Conservation (phyloP, 2,888 invertebrate genomes). For the Drosophila kokeensis region DNA sequence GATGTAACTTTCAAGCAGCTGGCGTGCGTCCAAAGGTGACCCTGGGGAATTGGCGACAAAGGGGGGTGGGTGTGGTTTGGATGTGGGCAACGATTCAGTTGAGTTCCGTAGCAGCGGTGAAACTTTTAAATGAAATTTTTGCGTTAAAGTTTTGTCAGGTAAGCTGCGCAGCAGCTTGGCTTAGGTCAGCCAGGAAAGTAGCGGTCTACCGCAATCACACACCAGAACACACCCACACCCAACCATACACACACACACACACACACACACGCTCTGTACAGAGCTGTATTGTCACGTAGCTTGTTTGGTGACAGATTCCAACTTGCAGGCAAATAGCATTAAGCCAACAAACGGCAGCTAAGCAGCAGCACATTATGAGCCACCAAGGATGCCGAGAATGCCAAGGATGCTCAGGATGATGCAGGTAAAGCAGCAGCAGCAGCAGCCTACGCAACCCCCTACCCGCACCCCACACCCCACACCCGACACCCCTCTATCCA, state of each 20-base stretch:
- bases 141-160: slow-evolving; percentile 79
- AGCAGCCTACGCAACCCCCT: background rate
- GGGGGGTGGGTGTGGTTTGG: background rate
- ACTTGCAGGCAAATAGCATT: slow-evolving; percentile 72
- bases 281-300: slow-evolving; percentile 80
- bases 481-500: background rate
- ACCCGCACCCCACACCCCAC: too few relatives aligned
- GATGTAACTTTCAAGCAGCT: slow-evolving; percentile 67
- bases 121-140: slow-evolving; percentile 81
- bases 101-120: slow-evolving; percentile 43
- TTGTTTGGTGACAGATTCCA: slow-evolving; percentile 78
- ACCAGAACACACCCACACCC: slow-evolving; percentile 20
- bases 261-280: slow-evolving; percentile 11
- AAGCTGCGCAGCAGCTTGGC: slow-evolving; percentile 63
- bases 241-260: slow-evolving; percentile 18
- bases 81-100: slow-evolving; percentile 12
- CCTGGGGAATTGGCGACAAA: background rate
- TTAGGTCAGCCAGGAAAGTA: slow-evolving; percentile 68
- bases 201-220: slow-evolving; percentile 70
- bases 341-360: slow-evolving; percentile 60
- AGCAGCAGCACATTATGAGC: slow-evolving; percentile 50
- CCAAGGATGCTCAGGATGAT: slow-evolving; percentile 18
- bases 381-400: slow-evolving; percentile 36
- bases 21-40: slow-evolving; percentile 48
- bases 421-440: slow-evolving; percentile 20